phyloP scores from a whole-genome alignment of 2,888 invertebrate genomes.

The Halocaridina rubra region DNA sequence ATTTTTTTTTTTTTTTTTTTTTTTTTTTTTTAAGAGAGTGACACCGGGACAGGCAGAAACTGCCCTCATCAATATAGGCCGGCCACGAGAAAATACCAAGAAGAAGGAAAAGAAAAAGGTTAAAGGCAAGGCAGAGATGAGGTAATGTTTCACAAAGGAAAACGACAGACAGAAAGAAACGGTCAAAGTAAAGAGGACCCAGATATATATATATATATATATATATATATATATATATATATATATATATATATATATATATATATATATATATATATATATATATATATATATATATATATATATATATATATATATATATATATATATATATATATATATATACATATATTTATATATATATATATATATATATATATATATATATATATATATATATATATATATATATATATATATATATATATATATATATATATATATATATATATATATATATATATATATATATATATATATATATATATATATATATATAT shows the following conservation, averaged over 20 bases:
- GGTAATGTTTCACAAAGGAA: no score
- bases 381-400: not conserved
- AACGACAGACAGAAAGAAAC: no score
- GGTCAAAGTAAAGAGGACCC: no score
- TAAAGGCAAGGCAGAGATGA: no score
- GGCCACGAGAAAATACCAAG: no score
- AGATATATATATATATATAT: slow-evolving; percentile 11
- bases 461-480: no score
- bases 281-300: not conserved
- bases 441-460: no score
- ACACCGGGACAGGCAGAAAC: no score
- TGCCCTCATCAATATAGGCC: no score
- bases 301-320: not conserved
- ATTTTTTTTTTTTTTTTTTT: not conserved
- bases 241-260: not conserved
- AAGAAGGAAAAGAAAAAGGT: no score
- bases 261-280: not conserved
- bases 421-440: not conserved
- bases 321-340: not conserved
- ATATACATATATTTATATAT: not conserved
- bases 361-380: not conserved
- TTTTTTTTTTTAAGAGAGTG: no score
- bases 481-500: no score
- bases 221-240: slow-evolving; percentile 15
- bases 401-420: not conserved